Conservation (phyloP, 2,888 invertebrate species). For the Nineta flava region DNA sequence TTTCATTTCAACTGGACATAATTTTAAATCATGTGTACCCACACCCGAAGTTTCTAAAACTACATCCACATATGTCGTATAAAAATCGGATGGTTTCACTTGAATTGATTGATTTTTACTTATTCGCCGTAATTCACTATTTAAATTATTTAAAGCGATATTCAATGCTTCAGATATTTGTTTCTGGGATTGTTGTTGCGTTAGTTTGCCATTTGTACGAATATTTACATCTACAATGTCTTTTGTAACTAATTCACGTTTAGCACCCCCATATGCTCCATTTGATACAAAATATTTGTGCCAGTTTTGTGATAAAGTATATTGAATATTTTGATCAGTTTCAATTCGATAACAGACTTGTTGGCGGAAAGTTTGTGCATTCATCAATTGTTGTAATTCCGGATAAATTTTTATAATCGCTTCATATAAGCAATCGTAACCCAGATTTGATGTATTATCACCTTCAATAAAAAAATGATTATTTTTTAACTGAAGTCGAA, state of each 20-base stretch:
- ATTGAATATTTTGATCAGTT: constrained; percentile 2
- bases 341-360: constrained; percentile 5
- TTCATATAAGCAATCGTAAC: constrained; percentile 8
- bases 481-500: constrained; percentile 5
- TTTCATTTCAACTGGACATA: not conserved
- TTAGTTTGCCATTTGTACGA: not conserved
- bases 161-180: not conserved
- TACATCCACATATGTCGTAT: not conserved
- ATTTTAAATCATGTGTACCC: not conserved
- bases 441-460: not conserved
- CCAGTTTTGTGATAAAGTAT: constrained; percentile 4
- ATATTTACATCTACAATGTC: not conserved
- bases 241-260: not conserved
- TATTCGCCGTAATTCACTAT: not conserved
- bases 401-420: not conserved
- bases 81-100: not conserved
- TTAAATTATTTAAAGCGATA: not conserved
- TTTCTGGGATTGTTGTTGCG: not conserved
- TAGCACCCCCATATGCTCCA: constrained; percentile 1
- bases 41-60: not conserved
- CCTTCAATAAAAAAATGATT: constrained; percentile 4
- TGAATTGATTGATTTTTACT: not conserved
- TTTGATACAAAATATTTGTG: constrained; percentile 3
- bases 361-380: constrained; percentile 4
- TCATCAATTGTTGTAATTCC: not conserved